A percentile compares a stretch with the other conserved stretches of the same genome.
Evolutionary conservation across 2,888 invertebrate species (phyloP).

Genomic region (Therioaphis trifolii): DNA sequence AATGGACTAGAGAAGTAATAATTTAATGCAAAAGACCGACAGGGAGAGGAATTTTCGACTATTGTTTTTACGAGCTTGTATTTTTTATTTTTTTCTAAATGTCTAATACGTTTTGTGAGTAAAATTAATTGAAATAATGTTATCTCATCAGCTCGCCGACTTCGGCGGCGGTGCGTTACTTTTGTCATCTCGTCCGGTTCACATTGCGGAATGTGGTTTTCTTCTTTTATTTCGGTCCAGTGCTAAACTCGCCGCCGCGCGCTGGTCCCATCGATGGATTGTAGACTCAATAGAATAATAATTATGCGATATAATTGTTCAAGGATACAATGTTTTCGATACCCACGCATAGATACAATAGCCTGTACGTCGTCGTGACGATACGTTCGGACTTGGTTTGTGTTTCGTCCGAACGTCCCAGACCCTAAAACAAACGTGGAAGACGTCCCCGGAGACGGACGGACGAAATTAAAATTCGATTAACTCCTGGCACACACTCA

Average conservation of each 20-base stretch:
- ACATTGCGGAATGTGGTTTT: constrained; percentile 49
- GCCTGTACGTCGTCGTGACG: too few relatives aligned
- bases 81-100: neutral
- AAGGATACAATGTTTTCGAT: too few relatives aligned
- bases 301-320: too few relatives aligned
- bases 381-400: neutral
- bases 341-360: too few relatives aligned
- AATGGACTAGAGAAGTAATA: neutral
- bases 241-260: neutral
- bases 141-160: constrained; percentile 15
- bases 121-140: neutral
- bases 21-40: neutral
- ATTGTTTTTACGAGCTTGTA: constrained; percentile 11
- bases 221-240: constrained; percentile 27
- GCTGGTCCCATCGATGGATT: neutral
- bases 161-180: constrained; percentile 37
- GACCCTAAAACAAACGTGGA: neutral
- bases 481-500: too few relatives aligned
- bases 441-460: too few relatives aligned
- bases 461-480: constrained; percentile 31
- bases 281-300: too few relatives aligned
- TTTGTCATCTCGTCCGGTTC: constrained; percentile 20
- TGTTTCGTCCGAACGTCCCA: too few relatives aligned
- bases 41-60: neutral
- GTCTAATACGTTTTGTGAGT: neutral